These are phyloP conservation scores for Chaetodon trifascialis DNA, from an alignment of 2,113 vertebrate genomes.

Conservation along the genomic window DNA sequence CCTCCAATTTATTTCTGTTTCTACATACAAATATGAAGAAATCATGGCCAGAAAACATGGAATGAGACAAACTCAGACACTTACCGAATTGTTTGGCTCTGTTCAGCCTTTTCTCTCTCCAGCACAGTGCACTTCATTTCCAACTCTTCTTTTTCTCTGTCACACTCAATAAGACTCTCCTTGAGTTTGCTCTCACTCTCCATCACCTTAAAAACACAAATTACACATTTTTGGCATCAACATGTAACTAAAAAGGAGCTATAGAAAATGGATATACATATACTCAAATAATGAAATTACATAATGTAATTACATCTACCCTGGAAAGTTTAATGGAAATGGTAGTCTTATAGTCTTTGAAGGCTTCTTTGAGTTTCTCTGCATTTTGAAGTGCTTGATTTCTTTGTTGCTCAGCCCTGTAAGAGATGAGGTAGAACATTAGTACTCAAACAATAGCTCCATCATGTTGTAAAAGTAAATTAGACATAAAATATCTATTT, in stretches of 20 bases:
- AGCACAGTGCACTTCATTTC: constrained; percentile 83
- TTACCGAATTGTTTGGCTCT: constrained; percentile 87
- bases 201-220: constrained; percentile 85
- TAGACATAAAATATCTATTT: not conserved
- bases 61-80: fast-evolving
- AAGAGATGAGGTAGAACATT: constrained; percentile 45
- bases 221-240: not conserved
- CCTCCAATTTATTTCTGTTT: not conserved
- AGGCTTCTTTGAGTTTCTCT: constrained; percentile 89
- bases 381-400: constrained; percentile 92
- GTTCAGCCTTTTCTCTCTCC: constrained; percentile 83
- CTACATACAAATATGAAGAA: not conserved
- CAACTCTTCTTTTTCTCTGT: constrained; percentile 87
- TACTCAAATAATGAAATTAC: not conserved
- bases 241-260: not conserved
- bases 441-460: not conserved
- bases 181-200: constrained; percentile 87
- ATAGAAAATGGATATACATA: not conserved
- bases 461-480: not conserved
- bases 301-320: constrained; percentile 70
- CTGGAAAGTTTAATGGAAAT: constrained; percentile 87
- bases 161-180: constrained; percentile 85
- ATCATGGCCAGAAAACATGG: not conserved
- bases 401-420: constrained; percentile 92
- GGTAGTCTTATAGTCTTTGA: constrained; percentile 90